Evolutionary conservation across 1,140 invertebrate species (phyloP).

Genomic region (Halictus rubicundus): DNA sequence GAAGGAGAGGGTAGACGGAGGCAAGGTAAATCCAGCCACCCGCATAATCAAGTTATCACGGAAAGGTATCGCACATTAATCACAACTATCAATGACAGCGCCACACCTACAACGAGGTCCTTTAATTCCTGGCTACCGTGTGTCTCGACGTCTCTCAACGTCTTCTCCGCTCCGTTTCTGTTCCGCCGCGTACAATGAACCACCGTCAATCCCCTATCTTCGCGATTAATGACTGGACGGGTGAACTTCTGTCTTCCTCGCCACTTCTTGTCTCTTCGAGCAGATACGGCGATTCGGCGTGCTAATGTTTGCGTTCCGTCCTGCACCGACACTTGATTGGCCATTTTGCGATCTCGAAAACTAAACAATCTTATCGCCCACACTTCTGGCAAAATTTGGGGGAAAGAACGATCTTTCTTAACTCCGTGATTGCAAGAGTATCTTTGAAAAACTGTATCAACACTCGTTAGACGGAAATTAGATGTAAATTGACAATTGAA

Average conservation of each 20-base stretch:
- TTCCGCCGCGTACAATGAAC: constrained; percentile 33
- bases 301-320: background rate
- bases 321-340: no score
- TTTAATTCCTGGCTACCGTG: constrained; percentile 39
- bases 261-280: background rate
- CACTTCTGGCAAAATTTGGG: no score
- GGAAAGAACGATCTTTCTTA: no score
- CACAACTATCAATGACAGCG: constrained; percentile 77
- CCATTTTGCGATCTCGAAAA: no score
- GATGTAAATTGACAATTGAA: no score
- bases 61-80: constrained; percentile 71
- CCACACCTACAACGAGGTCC: constrained; percentile 27
- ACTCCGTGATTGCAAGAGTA: no score
- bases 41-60: constrained; percentile 75
- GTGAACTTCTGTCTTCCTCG: constrained; percentile 37
- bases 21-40: constrained; percentile 31
- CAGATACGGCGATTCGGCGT: background rate
- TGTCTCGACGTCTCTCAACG: constrained; percentile 25
- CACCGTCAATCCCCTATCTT: constrained; percentile 58
- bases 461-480: no score
- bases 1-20: background rate
- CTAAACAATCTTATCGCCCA: no score
- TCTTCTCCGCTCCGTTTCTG: constrained; percentile 43
- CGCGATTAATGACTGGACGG: constrained; percentile 66
- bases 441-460: no score